Evolutionary conservation across 2,888 invertebrate species (phyloP).

Genomic region (Ecdyonurus torrentis): DNA sequence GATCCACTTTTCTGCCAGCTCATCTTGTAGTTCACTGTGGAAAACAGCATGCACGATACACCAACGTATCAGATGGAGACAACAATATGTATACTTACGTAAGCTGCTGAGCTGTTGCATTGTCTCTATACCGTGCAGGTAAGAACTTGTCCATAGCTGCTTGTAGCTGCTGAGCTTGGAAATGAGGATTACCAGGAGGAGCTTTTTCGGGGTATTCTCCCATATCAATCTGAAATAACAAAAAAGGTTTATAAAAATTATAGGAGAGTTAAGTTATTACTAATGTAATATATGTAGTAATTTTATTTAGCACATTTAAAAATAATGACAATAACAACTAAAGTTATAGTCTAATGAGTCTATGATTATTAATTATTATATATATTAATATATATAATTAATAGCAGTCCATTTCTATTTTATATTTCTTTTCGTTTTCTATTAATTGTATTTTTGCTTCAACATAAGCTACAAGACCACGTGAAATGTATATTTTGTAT

Average conservation of each 20-base stretch:
- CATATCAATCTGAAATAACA: conserved; percentile 52
- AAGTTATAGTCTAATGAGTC: no score
- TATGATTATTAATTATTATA: no score
- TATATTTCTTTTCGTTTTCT: no score
- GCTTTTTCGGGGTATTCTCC: conserved; percentile 55
- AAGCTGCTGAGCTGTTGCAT: conserved; percentile 48
- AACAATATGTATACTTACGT: conserved; percentile 31
- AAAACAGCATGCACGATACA: background rate
- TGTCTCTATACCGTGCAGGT: conserved; percentile 71
- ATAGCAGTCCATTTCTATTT: no score
- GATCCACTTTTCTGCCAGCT: conserved; percentile 71
- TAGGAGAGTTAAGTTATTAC: background rate
- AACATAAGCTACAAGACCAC: no score
- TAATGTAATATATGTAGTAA: background rate
- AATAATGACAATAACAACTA: no score
- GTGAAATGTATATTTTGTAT: no score
- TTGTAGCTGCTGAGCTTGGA: conserved; percentile 33
- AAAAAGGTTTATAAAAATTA: conserved; percentile 6
- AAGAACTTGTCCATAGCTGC: conserved; percentile 78
- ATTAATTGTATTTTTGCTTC: no score
- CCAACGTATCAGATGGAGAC: background rate
- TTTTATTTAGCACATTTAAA: no score
- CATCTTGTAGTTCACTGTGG: conserved; percentile 54
- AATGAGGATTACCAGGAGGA: conserved; percentile 31
- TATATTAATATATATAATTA: no score